Base-by-base conservation (phyloP, 1,140 invertebrate genomes). In the Cyrtorhinus lividipennis region DNA sequence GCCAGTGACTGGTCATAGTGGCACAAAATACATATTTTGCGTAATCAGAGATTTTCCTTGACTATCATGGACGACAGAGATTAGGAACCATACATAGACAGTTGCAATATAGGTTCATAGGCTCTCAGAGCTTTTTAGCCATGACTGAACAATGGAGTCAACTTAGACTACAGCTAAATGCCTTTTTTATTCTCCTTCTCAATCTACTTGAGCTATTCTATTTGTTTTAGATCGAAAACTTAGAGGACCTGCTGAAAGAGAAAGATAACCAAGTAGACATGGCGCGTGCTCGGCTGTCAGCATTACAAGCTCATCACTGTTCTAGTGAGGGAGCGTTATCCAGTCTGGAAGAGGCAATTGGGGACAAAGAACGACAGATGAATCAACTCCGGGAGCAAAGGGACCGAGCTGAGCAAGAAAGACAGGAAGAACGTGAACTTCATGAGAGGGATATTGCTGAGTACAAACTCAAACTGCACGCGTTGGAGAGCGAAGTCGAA, bases 201-300 rank as follows among this genome's bases (percentile, higher is more conserved):
- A n/a, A n/a, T n/a, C n/a, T n/a, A n/a, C n/a, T n/a, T n/a, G n/a
- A n/a, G n/a, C n/a, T n/a, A n/a, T n/a, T n/a, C n/a, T n/a, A n/a
- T n/a, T n/a, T 38, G 5, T 38, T 38, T 48, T 75, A 96, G 92
- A 93, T 97, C 73, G 95, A 98, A 76, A 95, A 95, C 74, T 76
- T 98, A 46, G 95, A 98, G 79, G 94, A 96, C 72, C 78, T 95
- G 56, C 79, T 98, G 12, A 94, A 95, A 76, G 95, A 98, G 74
- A 98, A 98, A 77, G 95, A 98, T 74, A 94, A 95, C 73, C 92
- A 97, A 78, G 88, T 98, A 62, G 91, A 94, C 69, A 92, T 95
- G 86, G 89, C 93, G 0, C 80, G 92, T 66, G 87, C 90, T 15
- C 82, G 93, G 62, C 73, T 95, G 10, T 87, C 88, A 15, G 85